phyloP scores from a whole-genome alignment of 2,113 vertebrate genomes.

The Pelusios castaneus region DNA sequence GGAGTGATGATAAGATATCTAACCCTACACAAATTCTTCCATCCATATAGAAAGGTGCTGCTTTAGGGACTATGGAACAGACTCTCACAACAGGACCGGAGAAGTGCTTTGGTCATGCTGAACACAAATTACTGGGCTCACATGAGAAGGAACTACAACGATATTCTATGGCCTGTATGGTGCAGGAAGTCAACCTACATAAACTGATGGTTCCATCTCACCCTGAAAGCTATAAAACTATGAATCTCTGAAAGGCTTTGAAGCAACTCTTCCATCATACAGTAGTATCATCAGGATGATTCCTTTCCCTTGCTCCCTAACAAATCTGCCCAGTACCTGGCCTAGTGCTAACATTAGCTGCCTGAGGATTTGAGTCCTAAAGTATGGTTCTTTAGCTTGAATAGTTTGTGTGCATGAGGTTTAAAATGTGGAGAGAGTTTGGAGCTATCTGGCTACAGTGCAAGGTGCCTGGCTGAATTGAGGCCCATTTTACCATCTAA shows the following conservation, averaged over 20 bases:
- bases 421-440: background rate
- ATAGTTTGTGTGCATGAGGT: background rate
- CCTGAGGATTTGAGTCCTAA: background rate
- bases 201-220: background rate
- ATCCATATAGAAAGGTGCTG: background rate
- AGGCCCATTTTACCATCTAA: background rate
- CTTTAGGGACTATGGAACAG: background rate
- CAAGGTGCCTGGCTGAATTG: background rate
- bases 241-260: background rate
- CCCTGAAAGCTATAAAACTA: background rate
- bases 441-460: background rate
- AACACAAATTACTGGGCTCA: background rate
- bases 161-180: background rate
- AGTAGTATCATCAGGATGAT: background rate
- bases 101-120: background rate
- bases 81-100: background rate
- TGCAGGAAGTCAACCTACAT: background rate
- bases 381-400: rapidly evolving
- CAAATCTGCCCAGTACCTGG: background rate
- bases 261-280: background rate
- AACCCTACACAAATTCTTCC: background rate
- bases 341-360: background rate
- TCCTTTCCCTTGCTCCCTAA: background rate
- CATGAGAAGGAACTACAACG: background rate
- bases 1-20: background rate